These are phyloP conservation scores for Drosophila albomicans DNA, from an alignment of 1,140 invertebrate species.

Conservation along the genomic window DNA sequence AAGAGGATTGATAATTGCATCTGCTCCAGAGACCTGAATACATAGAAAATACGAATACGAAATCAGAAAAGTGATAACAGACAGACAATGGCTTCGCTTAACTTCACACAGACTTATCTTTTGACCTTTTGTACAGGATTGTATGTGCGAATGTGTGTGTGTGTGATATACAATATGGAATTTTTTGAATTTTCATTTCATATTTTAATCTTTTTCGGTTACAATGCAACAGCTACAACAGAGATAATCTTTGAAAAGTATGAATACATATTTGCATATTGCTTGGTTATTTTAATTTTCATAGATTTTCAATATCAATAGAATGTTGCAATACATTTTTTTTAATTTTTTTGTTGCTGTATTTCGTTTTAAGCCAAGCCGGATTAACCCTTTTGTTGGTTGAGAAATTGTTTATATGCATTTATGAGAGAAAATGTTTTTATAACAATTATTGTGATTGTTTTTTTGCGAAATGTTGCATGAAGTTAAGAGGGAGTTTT, in stretches of 20 bases:
- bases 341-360: background rate
- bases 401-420: background rate
- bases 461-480: background rate
- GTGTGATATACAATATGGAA: slow-evolving; percentile 3
- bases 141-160: background rate
- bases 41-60: slow-evolving; percentile 13
- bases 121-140: slow-evolving; percentile 18
- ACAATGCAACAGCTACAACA: slow-evolving; percentile 9
- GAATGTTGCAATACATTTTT: background rate
- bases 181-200: slow-evolving; percentile 26
- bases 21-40: slow-evolving; percentile 32
- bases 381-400: slow-evolving; percentile 21
- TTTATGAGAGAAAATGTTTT: slow-evolving; percentile 2
- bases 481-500: background rate
- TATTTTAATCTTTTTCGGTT: slow-evolving; percentile 10
- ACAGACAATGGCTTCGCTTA: slow-evolving; percentile 36
- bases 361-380: background rate
- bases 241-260: slow-evolving; percentile 11
- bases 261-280: slow-evolving; percentile 21
- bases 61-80: background rate
- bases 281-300: slow-evolving; percentile 13
- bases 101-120: slow-evolving; percentile 6
- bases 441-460: background rate
- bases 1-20: slow-evolving; percentile 6
- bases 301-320: slow-evolving; percentile 5